Conservation (phyloP, 2,113 vertebrate genomes). For the Scartelaos histophorus region DNA sequence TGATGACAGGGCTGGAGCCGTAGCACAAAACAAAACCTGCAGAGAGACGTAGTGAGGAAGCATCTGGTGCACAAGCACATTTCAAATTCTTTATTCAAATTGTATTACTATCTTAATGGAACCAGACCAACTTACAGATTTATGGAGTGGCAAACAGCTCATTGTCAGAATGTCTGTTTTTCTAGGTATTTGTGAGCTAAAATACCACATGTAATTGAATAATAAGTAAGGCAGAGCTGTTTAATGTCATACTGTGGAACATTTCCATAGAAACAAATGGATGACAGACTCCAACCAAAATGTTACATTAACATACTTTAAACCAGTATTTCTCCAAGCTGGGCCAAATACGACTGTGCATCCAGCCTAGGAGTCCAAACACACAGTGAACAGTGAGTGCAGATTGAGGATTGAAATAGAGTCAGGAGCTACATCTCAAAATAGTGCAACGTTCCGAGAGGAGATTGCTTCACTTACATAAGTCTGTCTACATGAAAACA, state of each 20-base stretch:
- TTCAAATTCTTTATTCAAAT: not conserved
- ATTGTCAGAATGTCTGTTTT: no score
- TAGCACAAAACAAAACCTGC: not conserved
- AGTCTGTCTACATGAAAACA: conserved; percentile 23
- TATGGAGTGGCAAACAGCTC: no score
- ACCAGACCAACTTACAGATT: no score
- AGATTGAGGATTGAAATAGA: conserved; percentile 8
- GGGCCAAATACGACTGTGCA: not conserved
- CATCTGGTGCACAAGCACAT: not conserved
- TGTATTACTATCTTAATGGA: no score
- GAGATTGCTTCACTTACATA: conserved; percentile 23
- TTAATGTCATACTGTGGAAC: no score
- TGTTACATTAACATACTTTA: no score
- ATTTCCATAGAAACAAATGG: no score
- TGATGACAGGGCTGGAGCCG: not conserved
- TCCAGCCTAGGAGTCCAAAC: not conserved
- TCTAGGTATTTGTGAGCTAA: no score
- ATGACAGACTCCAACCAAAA: no score
- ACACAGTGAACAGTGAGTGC: not conserved
- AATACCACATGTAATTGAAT: no score
- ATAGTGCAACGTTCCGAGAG: conserved; percentile 6
- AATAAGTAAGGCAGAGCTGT: no score
- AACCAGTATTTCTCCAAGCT: not conserved
- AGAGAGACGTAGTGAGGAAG: not conserved
- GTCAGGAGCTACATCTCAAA: conserved; percentile 20